Evolutionary conservation across 2,113 vertebrate species (phyloP).

Genomic region (Elachura formosa): DNA sequence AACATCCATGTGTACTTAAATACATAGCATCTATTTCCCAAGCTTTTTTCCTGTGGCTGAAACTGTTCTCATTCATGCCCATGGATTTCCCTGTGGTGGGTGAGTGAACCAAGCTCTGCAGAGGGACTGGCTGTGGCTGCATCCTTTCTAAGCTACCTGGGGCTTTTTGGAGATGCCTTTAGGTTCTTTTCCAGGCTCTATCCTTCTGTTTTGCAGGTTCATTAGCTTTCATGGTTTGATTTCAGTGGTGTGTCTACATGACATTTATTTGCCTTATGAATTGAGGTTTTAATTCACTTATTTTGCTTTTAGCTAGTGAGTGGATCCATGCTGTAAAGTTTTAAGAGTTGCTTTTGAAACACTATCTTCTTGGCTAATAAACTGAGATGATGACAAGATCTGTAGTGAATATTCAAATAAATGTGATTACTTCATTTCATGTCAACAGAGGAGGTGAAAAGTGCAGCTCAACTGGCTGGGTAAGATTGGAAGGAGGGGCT

Average conservation of each 20-base stretch:
- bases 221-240: conserved; percentile 41
- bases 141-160: not conserved
- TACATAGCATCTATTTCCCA: fast-evolving
- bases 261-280: conserved; percentile 71
- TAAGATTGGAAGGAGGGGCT: conserved; percentile 75
- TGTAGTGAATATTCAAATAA: conserved; percentile 86
- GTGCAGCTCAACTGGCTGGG: conserved; percentile 76
- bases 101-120: not conserved
- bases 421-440: conserved; percentile 84
- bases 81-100: not conserved
- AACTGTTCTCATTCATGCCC: fast-evolving
- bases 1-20: fast-evolving
- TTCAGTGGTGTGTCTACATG: conserved; percentile 68
- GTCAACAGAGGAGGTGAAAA: conserved; percentile 81
- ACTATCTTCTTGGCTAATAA: conserved; percentile 71
- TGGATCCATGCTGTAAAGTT: conserved; percentile 70
- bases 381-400: conserved; percentile 82
- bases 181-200: conserved; percentile 23
- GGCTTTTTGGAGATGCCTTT: not conserved
- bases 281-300: conserved; percentile 68
- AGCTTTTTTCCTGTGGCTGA: not conserved
- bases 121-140: not conserved
- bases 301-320: conserved; percentile 67
- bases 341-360: conserved; percentile 73
- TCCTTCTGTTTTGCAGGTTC: conserved; percentile 25